These are phyloP conservation scores for Oryzias woworae DNA, from an alignment of 2,113 vertebrate genomes.

Conservation along the genomic window DNA sequence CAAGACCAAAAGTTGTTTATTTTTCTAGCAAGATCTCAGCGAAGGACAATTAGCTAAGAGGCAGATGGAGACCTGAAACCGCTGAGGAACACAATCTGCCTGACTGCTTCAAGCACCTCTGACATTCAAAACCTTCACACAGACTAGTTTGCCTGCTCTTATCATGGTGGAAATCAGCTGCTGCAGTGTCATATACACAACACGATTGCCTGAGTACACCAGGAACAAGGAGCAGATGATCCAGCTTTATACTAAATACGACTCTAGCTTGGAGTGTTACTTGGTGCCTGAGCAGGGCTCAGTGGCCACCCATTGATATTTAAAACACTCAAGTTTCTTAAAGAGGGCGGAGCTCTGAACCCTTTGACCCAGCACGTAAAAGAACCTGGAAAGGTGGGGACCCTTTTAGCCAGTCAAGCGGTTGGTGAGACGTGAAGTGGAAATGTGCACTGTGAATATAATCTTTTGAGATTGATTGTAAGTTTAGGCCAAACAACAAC, in stretches of 20 bases:
- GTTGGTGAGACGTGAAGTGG: too few relatives aligned
- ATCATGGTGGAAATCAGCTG: slow-evolving; percentile 37
- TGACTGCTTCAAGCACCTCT: slow-evolving; percentile 40
- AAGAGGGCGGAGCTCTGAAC: too few relatives aligned
- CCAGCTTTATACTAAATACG: neutral
- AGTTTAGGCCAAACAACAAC: too few relatives aligned
- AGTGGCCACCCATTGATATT: neutral
- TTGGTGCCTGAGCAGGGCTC: slow-evolving; percentile 16
- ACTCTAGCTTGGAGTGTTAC: slow-evolving; percentile 1
- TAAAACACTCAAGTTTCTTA: too few relatives aligned
- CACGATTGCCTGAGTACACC: slow-evolving; percentile 26
- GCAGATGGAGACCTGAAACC: slow-evolving; percentile 37
- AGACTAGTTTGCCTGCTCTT: slow-evolving; percentile 30
- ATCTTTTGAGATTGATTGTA: too few relatives aligned
- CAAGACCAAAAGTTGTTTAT: neutral
- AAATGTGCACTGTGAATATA: too few relatives aligned
- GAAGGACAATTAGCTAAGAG: slow-evolving; percentile 25
- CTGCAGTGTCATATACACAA: slow-evolving; percentile 30
- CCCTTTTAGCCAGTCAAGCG: too few relatives aligned
- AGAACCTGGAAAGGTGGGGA: too few relatives aligned
- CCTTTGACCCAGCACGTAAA: too few relatives aligned
- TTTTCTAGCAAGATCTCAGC: neutral
- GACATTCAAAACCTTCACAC: slow-evolving; percentile 50
- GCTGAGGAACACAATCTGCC: slow-evolving; percentile 36
- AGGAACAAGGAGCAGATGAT: slow-evolving; percentile 25